These are phyloP conservation scores for Bombus picipes DNA, from an alignment of 1,140 invertebrate genomes.

Conservation along the genomic window DNA sequence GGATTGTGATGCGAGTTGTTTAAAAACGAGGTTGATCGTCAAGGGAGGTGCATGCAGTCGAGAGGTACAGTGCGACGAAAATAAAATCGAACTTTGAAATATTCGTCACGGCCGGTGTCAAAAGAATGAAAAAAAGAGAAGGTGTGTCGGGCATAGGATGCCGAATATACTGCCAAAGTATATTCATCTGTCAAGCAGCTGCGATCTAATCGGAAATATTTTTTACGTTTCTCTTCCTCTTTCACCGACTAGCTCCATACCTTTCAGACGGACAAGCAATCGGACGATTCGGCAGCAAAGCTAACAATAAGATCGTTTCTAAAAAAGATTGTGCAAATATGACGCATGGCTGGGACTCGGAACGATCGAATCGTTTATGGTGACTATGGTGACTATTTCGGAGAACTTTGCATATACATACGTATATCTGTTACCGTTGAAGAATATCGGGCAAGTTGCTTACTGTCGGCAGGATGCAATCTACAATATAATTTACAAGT, in stretches of 20 bases:
- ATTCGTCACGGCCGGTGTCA: slow-evolving; percentile 35
- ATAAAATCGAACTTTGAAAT: slow-evolving; percentile 45
- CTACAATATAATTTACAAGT: no score
- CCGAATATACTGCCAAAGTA: neutral
- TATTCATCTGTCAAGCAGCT: slow-evolving; percentile 26
- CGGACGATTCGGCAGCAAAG: neutral
- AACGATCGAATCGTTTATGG: no score
- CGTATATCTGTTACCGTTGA: no score
- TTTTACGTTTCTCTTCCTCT: neutral
- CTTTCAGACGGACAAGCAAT: neutral
- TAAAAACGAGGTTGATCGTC: slow-evolving; percentile 35
- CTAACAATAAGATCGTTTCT: no score
- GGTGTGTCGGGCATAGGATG: neutral
- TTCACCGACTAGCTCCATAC: neutral
- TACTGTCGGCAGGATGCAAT: no score
- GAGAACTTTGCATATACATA: no score
- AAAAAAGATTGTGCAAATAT: neutral
- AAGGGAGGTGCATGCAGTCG: neutral
- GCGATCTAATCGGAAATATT: slow-evolving; percentile 21
- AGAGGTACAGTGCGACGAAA: slow-evolving; percentile 28
- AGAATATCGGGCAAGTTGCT: fast-evolving
- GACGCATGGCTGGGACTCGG: no score
- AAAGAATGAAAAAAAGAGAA: neutral
- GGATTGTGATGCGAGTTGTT: slow-evolving; percentile 27
- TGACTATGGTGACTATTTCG: no score